Percentiles rank a stretch among this genome's conserved stretches.
phyloP scores from a whole-genome alignment of 2,797 vertebrate genomes.

The Loriculus beryllinus region DNA sequence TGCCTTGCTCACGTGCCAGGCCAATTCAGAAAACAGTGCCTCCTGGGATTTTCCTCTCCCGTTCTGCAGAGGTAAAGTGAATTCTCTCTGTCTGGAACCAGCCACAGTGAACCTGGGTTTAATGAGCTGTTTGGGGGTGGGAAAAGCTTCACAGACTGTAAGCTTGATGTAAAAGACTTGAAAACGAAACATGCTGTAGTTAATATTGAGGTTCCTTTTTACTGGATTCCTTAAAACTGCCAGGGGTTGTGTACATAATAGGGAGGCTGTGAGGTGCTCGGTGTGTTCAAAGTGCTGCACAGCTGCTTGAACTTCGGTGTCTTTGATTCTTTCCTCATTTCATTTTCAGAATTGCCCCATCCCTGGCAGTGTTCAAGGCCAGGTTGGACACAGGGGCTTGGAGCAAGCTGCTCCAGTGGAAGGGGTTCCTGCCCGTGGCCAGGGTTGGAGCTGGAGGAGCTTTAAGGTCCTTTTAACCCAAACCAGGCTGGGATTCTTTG shows the following conservation, averaged over 20 bases:
- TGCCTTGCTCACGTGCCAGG: constrained; percentile 90
- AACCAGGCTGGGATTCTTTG: not conserved
- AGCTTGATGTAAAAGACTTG: not conserved
- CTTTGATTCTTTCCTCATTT: not conserved
- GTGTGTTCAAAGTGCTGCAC: not conserved
- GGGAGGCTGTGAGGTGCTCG: not conserved
- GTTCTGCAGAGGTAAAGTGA: constrained; percentile 89
- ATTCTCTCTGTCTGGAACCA: not conserved
- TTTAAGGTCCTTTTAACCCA: not conserved
- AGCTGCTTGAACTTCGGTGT: not conserved
- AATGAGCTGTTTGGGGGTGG: not conserved
- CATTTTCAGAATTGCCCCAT: not conserved
- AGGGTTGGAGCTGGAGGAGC: not conserved
- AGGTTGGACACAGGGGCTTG: not conserved
- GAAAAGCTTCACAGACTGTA: not conserved
- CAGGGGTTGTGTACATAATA: not conserved
- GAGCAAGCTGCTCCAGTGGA: not conserved
- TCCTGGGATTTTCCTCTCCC: constrained; percentile 98
- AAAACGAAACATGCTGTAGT: not conserved
- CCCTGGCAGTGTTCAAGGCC: not conserved
- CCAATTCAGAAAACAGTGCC: constrained; percentile 84
- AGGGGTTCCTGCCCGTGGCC: not conserved
- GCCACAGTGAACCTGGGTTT: not conserved
- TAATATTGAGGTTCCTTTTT: not conserved
- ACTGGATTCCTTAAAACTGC: not conserved